These are phyloP conservation scores for Ditula angustiorana DNA, from an alignment of 2,888 invertebrate species.

Conservation along the genomic window DNA sequence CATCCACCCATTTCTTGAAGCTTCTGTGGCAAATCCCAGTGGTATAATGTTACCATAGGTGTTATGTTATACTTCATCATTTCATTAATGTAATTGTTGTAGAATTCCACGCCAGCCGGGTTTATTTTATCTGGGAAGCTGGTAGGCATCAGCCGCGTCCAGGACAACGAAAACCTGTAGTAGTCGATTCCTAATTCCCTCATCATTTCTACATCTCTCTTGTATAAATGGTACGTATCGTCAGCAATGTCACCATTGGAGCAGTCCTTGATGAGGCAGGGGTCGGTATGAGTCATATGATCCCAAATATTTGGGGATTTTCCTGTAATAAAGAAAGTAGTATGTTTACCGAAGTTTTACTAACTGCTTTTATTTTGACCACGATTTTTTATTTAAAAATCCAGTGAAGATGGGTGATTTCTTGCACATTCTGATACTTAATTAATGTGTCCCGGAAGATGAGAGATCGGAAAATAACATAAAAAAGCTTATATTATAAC, in stretches of 20 bases:
- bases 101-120: slow-evolving; percentile 84
- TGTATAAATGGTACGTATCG: slow-evolving; percentile 85
- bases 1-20: slow-evolving; percentile 83
- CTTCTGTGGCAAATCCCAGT: slow-evolving; percentile 78
- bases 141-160: slow-evolving; percentile 87
- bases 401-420: no score
- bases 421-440: no score
- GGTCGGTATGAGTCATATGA: slow-evolving; percentile 73
- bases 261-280: slow-evolving; percentile 78
- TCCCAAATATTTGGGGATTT: slow-evolving; percentile 88
- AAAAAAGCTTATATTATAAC: no score
- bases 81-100: slow-evolving; percentile 86
- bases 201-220: slow-evolving; percentile 80
- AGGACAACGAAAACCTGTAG: slow-evolving; percentile 86
- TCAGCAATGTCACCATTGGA: slow-evolving; percentile 85
- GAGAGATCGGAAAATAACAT: no score
- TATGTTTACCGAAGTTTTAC: no score
- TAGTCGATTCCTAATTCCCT: slow-evolving; percentile 74
- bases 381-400: no score
- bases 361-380: no score
- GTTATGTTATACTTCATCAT: slow-evolving; percentile 84
- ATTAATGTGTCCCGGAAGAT: no score
- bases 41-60: slow-evolving; percentile 83
- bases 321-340: slow-evolving; percentile 57
- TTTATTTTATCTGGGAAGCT: slow-evolving; percentile 84